These are phyloP conservation scores for Pteronura brasiliensis DNA, from an alignment of 2,113 vertebrate species.

Conservation along the genomic window DNA sequence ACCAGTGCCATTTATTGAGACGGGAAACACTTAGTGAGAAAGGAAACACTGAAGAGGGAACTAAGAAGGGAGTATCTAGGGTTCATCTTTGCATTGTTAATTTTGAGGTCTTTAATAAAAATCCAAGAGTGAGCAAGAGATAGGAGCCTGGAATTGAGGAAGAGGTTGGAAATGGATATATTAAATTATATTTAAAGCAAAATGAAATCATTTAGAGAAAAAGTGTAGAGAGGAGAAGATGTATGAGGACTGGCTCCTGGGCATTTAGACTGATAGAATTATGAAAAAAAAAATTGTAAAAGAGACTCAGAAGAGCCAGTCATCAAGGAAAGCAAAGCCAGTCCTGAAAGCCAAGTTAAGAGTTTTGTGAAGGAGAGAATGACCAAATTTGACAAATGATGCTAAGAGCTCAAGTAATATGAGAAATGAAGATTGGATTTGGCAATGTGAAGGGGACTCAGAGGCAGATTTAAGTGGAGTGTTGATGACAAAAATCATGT, in stretches of 20 bases:
- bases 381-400: constrained; percentile 20
- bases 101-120: background rate
- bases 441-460: background rate
- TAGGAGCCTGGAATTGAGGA: constrained; percentile 1
- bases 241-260: background rate
- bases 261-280: background rate
- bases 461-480: background rate
- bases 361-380: constrained; percentile 5
- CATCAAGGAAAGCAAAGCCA: background rate
- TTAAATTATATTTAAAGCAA: constrained; percentile 23
- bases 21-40: background rate
- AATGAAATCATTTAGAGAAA: background rate
- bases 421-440: background rate
- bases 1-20: background rate
- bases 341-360: background rate
- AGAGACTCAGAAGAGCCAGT: background rate
- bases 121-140: background rate
- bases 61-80: background rate
- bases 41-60: background rate
- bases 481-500: background rate
- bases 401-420: background rate
- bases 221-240: background rate
- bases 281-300: background rate
- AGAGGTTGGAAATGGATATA: background rate
- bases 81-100: constrained; percentile 12